Base-by-base conservation (phyloP, 1,140 invertebrate species). In the Gryllus bimaculatus region DNA sequence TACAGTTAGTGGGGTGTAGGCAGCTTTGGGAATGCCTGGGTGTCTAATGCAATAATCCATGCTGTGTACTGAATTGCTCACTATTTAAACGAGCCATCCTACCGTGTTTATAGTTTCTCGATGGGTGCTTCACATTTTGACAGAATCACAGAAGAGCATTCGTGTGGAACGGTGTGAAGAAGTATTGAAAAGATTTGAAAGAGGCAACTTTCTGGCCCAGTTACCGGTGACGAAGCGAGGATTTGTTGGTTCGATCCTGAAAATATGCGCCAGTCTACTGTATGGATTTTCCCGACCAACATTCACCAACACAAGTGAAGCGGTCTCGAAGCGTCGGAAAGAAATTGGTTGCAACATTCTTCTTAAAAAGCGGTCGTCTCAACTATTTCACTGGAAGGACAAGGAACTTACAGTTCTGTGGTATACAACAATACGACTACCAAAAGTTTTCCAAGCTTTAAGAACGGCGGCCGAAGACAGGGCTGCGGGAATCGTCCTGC, bases 401-500 rank as follows among this genome's bases (percentile, higher is more conserved):
- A 47, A 77, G 47, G 76, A 48, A 77, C 76, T 77, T 39, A 47
- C 76, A 39, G 48, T 39, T 77, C 76, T 39, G 76, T 77, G 76
- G 26, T 77, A 8, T 8, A 77, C 76, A 8, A 77, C 76, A 77
- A 39, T 47, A n/a, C 47, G 76, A 8, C 76, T 77, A 77, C 76
- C 76, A 39, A 48, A 77, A 39, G 47, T 77, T 77, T 77, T 77
- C 18, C 8, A 77, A 77, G 20, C 76, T 77, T 77, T 39, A 77
- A 77, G 74, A 74, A 8, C 21, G 74, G 74, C 74, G 21, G 74
- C 74, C 74, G 20, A 74, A 26, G 74, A 74, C 74, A 74, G 74
- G 74, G 20, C 74, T 26, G 8, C 18, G 74, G 74, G 74, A 74
- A 74, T 74, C 74, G 18, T 74, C 21, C n/a, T 74, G 18, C 74